Conservation (phyloP, 2,797 vertebrate species). For the Danio kyathit region DNA sequence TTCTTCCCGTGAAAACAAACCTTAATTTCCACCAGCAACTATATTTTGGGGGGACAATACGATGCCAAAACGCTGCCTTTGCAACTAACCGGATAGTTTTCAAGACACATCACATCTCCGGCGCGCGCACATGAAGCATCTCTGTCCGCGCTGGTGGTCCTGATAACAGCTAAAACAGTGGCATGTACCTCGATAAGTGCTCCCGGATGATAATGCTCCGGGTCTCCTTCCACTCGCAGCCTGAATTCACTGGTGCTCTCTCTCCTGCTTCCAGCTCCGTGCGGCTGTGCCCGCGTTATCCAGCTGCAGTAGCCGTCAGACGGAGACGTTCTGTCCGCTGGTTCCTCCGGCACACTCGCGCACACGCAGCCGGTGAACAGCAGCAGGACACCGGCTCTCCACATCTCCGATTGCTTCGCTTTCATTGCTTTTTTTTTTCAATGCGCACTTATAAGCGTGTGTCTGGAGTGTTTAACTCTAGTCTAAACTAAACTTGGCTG, state of each 20-base stretch:
- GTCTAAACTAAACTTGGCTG: constrained; percentile 67
- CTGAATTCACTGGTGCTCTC: constrained; percentile 94
- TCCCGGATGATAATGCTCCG: constrained; percentile 94
- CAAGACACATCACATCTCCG: not conserved
- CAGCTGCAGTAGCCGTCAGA: constrained; percentile 95
- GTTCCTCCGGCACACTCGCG: constrained; percentile 82
- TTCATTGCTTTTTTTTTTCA: constrained; percentile 19
- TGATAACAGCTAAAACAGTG: constrained; percentile 9
- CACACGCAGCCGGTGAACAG: constrained; percentile 79
- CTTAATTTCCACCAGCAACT: no score
- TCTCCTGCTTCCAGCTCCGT: constrained; percentile 84
- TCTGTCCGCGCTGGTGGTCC: constrained; percentile 1
- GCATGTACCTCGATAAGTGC: constrained; percentile 93
- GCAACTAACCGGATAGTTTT: not conserved
- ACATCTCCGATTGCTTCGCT: constrained; percentile 10
- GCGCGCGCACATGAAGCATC: constrained; percentile 5
- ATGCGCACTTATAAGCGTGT: constrained; percentile 2
- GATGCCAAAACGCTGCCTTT: not conserved
- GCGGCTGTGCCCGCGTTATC: constrained; percentile 91
- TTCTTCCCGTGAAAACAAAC: not conserved
- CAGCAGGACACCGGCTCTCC: constrained; percentile 72
- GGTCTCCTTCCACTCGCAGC: constrained; percentile 95
- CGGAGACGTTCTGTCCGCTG: constrained; percentile 86
- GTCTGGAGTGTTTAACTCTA: constrained; percentile 36
- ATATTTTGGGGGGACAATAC: no score